phyloP scores from a whole-genome alignment of 2,113 vertebrate genomes.

The Puma concolor region DNA sequence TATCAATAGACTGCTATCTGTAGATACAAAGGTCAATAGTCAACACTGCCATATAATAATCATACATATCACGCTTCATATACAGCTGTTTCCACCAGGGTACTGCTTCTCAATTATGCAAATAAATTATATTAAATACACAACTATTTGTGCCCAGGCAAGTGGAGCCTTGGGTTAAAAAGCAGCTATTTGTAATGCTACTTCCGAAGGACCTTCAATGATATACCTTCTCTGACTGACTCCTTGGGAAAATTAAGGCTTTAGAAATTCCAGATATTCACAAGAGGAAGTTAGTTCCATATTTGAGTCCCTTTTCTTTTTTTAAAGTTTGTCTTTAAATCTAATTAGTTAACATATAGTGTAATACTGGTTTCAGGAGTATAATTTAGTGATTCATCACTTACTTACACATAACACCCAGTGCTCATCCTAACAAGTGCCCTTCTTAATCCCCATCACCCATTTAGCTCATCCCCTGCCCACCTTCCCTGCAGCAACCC shows the following conservation, averaged over 20 bases:
- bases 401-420: too few species aligned
- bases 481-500: too few species aligned
- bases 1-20: neutral
- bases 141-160: neutral
- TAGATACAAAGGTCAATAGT: neutral
- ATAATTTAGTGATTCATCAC: too few species aligned
- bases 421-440: too few species aligned
- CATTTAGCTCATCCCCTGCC: too few species aligned
- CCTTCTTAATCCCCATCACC: too few species aligned
- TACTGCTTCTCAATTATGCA: neutral
- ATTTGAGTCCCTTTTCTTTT: neutral
- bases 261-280: neutral
- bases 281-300: neutral
- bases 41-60: neutral
- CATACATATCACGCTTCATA: neutral
- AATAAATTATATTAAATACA: neutral
- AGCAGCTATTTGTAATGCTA: neutral
- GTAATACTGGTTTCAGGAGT: too few species aligned
- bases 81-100: neutral
- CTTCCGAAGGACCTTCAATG: neutral
- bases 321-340: too few species aligned
- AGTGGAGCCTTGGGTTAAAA: neutral
- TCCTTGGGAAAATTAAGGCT: neutral
- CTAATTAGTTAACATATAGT: too few species aligned
- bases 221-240: neutral